A percentile compares a stretch with the other conserved stretches of the same genome.
phyloP scores from a whole-genome alignment of 2,113 vertebrate genomes.

The Lepus americanus region DNA sequence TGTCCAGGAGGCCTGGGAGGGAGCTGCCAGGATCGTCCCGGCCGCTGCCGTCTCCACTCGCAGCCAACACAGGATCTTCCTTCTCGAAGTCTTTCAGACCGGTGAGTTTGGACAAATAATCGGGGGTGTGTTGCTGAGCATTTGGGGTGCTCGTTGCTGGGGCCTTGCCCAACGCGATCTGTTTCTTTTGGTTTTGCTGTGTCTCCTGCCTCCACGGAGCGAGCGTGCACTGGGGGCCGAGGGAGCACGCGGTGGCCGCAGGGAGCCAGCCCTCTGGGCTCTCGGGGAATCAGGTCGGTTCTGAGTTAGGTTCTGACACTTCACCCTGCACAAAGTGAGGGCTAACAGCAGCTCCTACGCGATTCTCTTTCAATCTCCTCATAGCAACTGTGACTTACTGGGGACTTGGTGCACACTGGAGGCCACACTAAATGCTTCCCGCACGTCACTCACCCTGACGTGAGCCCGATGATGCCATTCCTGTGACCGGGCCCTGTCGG shows the following conservation, averaged over 20 bases:
- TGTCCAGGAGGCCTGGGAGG: too few relatives aligned
- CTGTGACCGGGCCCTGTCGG: not conserved
- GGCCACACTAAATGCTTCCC: not conserved
- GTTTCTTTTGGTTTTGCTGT: not conserved
- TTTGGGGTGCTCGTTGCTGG: not conserved
- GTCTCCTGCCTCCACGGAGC: not conserved
- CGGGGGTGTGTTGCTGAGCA: not conserved
- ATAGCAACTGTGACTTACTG: not conserved
- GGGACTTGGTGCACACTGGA: not conserved
- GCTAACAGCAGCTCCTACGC: not conserved
- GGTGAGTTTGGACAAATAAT: not conserved
- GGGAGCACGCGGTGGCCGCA: not conserved
- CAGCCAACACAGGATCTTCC: not conserved
- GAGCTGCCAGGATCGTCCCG: too few relatives aligned
- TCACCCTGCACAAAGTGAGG: not conserved
- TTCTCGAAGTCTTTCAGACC: not conserved
- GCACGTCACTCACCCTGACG: not conserved
- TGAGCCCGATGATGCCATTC: not conserved
- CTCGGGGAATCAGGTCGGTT: conserved; percentile 12
- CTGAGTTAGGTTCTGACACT: conserved; percentile 24
- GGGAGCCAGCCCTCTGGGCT: not conserved
- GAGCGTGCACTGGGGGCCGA: not conserved
- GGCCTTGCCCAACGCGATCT: not conserved
- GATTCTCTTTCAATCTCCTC: too few relatives aligned
- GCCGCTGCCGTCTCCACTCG: not conserved